These are phyloP conservation scores for Montipora sp. DNA, from an alignment of 64 coral and sea anemone genomes.

Conservation along the genomic window DNA sequence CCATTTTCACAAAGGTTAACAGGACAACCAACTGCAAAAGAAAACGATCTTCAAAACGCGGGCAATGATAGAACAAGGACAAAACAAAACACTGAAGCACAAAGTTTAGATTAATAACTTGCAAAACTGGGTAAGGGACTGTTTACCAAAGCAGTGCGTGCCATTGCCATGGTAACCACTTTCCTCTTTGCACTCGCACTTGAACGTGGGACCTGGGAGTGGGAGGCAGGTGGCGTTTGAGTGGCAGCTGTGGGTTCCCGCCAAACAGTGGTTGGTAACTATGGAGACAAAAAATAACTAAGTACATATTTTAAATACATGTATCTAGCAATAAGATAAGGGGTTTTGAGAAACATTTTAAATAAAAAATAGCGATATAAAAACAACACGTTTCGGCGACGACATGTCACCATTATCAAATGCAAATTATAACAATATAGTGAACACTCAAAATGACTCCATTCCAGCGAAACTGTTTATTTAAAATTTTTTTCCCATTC, in stretches of 20 bases:
- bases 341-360: too few relatives aligned
- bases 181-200: constrained; percentile 25
- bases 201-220: constrained; percentile 4
- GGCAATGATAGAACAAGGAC: too few relatives aligned
- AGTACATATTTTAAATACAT: background rate
- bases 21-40: constrained; percentile 26
- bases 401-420: too few relatives aligned
- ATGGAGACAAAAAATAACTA: constrained; percentile 7
- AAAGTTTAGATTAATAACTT: too few relatives aligned
- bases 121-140: too few relatives aligned
- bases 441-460: too few relatives aligned
- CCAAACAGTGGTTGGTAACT: constrained; percentile 43
- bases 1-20: constrained; percentile 44
- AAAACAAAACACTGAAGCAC: too few relatives aligned
- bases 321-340: too few relatives aligned
- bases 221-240: constrained; percentile 42
- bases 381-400: background rate
- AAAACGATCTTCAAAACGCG: background rate
- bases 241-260: constrained; percentile 49
- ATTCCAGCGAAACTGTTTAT: too few relatives aligned
- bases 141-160: constrained; percentile 49
- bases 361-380: background rate
- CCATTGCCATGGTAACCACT: constrained; percentile 51
- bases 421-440: background rate
- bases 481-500: too few relatives aligned